phyloP scores from a whole-genome alignment of 2,888 invertebrate genomes.

The Ophion costatus region DNA sequence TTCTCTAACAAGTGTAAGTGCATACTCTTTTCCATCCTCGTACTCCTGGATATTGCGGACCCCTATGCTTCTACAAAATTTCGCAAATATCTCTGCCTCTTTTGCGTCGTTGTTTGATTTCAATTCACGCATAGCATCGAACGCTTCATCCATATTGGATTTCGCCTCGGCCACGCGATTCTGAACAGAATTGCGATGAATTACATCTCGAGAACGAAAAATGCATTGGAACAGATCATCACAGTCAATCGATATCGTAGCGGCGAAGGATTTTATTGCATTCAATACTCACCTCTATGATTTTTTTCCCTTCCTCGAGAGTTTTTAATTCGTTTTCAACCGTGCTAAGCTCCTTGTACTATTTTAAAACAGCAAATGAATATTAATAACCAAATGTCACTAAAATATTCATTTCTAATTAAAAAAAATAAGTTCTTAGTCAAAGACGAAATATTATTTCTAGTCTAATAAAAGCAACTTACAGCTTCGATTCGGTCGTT shows the following conservation, averaged over 20 bases:
- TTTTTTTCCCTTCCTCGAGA: conserved; percentile 86
- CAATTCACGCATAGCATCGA: conserved; percentile 89
- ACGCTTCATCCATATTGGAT: conserved; percentile 71
- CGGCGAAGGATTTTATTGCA: neutral
- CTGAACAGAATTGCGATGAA: conserved; percentile 68
- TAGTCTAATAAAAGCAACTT: neutral
- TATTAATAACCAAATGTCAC: conserved; percentile 37
- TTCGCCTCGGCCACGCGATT: conserved; percentile 74
- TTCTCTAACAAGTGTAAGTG: neutral
- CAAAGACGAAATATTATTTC: neutral
- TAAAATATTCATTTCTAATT: neutral
- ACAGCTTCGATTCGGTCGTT: conserved; percentile 3
- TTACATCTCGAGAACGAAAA: conserved; percentile 84
- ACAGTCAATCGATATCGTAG: neutral
- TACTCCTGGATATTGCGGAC: conserved; percentile 97
- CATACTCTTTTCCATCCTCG: conserved; percentile 93
- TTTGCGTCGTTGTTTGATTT: conserved; percentile 96
- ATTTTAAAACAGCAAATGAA: conserved; percentile 67
- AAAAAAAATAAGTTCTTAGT: neutral
- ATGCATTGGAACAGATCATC: neutral
- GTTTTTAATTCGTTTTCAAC: conserved; percentile 87
- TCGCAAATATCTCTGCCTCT: conserved; percentile 95
- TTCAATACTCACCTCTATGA: conserved; percentile 85
- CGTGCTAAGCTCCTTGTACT: conserved; percentile 87
- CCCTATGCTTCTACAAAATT: conserved; percentile 95